phyloP scores from a whole-genome alignment of 2,113 vertebrate genomes.

The Indicator maculatus region DNA sequence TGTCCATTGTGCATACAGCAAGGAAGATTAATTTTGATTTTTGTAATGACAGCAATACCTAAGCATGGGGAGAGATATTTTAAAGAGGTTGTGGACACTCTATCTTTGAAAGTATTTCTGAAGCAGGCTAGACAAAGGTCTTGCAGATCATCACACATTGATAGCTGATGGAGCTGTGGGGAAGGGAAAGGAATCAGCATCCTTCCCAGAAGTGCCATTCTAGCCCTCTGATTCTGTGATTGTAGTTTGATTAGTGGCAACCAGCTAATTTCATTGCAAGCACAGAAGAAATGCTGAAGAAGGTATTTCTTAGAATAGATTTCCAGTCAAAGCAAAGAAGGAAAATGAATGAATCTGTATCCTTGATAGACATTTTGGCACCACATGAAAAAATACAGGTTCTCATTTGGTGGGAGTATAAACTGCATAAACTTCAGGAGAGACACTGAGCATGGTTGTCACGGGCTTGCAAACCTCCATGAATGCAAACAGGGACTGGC shows the following conservation, averaged over 20 bases:
- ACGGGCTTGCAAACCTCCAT: neutral
- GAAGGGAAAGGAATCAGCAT: neutral
- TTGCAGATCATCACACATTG: neutral
- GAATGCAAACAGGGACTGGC: neutral
- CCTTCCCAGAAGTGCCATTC: neutral
- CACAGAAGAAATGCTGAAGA: neutral
- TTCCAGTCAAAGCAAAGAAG: neutral
- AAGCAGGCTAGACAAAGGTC: neutral
- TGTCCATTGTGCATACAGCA: neutral
- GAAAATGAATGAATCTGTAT: neutral
- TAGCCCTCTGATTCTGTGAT: neutral
- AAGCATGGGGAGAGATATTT: neutral
- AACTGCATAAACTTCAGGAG: neutral
- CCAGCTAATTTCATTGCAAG: conserved; percentile 6
- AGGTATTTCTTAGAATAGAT: conserved; percentile 6
- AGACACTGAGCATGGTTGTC: neutral
- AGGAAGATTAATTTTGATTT: neutral
- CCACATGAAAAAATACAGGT: neutral
- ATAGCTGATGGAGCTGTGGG: neutral
- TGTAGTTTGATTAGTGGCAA: conserved; percentile 16
- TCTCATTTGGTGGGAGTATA: neutral
- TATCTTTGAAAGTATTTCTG: neutral
- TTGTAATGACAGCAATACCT: neutral
- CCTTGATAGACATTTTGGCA: neutral
- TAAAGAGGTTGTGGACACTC: neutral